Conservation (phyloP, 2,113 vertebrate species). For the Eublepharis macularius region DNA sequence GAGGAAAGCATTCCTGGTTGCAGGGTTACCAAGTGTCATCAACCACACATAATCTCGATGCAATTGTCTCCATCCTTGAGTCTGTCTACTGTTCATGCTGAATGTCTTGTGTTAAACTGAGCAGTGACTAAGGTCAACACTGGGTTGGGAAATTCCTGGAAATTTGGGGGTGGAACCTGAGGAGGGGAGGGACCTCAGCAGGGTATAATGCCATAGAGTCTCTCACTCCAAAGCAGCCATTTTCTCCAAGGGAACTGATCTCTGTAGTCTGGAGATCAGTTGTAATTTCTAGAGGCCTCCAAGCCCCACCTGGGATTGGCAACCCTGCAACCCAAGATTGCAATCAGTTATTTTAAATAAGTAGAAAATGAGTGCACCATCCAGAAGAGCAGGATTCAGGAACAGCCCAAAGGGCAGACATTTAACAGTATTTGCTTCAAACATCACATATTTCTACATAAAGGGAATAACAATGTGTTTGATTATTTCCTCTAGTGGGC, state of each 20-base stretch:
- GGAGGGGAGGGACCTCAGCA: too few relatives aligned
- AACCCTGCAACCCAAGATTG: neutral
- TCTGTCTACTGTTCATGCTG: neutral
- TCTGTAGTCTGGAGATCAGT: too few relatives aligned
- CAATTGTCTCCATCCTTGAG: neutral
- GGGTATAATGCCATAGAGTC: too few relatives aligned
- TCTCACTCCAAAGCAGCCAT: too few relatives aligned
- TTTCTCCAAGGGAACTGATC: too few relatives aligned
- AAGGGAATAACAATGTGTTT: neutral
- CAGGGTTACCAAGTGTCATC: conserved; percentile 3
- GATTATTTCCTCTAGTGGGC: neutral
- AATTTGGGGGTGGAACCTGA: too few relatives aligned
- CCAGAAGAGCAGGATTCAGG: neutral
- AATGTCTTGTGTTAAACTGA: neutral
- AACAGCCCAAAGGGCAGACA: neutral
- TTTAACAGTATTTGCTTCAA: neutral
- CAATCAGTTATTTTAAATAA: neutral
- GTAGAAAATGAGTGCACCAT: neutral
- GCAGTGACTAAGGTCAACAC: too few relatives aligned
- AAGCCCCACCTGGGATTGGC: too few relatives aligned
- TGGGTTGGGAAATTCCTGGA: too few relatives aligned
- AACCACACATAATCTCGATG: neutral
- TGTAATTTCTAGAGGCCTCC: too few relatives aligned
- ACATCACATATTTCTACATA: neutral
- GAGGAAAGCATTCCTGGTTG: neutral